Conservation (phyloP, 64 coral and sea anemone genomes). For the Pocillopora damicornis region DNA sequence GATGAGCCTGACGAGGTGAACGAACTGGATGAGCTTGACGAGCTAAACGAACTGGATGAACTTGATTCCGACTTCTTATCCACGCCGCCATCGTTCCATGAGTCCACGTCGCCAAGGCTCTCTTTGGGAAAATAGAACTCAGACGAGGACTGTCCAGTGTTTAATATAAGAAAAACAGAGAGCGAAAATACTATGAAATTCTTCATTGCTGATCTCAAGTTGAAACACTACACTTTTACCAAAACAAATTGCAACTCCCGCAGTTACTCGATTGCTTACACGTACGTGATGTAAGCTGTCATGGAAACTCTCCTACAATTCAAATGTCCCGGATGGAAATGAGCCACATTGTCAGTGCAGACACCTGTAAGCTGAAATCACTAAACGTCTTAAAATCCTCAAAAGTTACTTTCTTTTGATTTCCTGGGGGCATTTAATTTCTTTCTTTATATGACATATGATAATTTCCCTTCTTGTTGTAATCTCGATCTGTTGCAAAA, state of each 20-base stretch:
- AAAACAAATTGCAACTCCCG: background rate
- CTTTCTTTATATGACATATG: too few species aligned
- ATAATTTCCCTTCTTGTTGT: too few species aligned
- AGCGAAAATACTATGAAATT: background rate
- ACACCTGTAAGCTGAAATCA: too few species aligned
- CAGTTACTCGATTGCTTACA: background rate
- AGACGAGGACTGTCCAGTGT: background rate
- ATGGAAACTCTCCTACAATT: background rate
- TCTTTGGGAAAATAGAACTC: background rate
- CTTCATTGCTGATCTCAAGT: background rate
- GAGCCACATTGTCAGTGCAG: too few species aligned
- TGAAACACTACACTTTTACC: background rate
- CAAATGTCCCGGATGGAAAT: constrained; percentile 15
- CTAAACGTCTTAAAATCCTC: too few species aligned
- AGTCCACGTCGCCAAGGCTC: background rate
- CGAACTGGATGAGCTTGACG: too few species aligned
- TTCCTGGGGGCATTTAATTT: too few species aligned
- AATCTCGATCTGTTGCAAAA: too few species aligned
- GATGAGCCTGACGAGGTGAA: too few species aligned
- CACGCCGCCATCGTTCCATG: background rate
- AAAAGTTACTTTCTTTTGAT: too few species aligned
- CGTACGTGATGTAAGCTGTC: constrained; percentile 8
- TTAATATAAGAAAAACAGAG: background rate
- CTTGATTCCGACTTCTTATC: constrained; percentile 2
- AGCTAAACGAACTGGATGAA: too few species aligned